Conservation (phyloP, 2,888 invertebrate species). For the Ophion ellenae region DNA sequence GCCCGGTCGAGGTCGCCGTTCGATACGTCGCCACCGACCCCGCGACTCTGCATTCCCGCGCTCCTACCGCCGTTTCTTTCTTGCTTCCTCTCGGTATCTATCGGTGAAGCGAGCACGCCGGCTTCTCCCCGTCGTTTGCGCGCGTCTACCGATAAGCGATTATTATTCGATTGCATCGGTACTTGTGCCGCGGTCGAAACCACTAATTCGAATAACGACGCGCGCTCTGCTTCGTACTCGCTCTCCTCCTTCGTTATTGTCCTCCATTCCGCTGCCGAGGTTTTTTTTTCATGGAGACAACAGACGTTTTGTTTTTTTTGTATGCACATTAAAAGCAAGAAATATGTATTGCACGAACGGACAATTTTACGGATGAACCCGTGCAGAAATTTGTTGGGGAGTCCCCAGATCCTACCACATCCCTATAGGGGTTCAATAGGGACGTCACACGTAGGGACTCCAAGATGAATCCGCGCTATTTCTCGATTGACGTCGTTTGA, state of each 20-base stretch:
- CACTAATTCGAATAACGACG: neutral
- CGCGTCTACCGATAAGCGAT: conserved; percentile 45
- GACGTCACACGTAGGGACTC: no score
- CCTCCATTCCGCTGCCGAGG: neutral
- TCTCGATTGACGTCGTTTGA: no score
- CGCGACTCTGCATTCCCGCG: conserved; percentile 18
- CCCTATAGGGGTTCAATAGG: no score
- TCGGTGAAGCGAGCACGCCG: conserved; percentile 6
- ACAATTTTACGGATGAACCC: no score
- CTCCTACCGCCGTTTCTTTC: conserved; percentile 2
- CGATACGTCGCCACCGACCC: conserved; percentile 11
- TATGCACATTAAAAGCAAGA: no score
- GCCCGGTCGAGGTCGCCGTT: conserved; percentile 57
- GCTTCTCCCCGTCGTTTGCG: no score
- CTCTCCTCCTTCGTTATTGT: neutral
- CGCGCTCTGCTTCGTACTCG: neutral
- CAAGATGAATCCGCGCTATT: no score
- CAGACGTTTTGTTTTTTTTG: no score
- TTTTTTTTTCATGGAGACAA: no score
- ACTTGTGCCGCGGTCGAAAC: conserved; percentile 33
- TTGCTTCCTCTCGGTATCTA: neutral
- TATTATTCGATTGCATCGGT: conserved; percentile 19
- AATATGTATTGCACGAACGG: no score
- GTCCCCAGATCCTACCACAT: no score
- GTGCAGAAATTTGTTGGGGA: no score